Base-by-base conservation (phyloP, 30 jellyfish, hydroid and myxozoan genomes). In the Morbakka virulenta region DNA sequence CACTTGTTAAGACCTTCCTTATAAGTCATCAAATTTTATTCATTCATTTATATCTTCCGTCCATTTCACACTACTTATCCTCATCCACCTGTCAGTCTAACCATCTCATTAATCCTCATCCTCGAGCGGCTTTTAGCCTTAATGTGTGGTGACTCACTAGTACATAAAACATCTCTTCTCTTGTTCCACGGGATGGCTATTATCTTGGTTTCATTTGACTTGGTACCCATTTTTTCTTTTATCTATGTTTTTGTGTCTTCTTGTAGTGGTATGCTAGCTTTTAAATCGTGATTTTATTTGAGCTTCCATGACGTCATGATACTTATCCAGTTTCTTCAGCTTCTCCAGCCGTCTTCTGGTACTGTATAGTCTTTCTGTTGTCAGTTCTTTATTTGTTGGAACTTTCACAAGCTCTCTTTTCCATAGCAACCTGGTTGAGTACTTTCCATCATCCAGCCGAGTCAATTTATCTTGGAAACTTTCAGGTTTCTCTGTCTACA, bases 361-460 rank as follows among this genome's bases (percentile, higher is more conserved):
- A 76, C 70, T 31, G 79, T 62, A 66, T 62, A 79, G 22, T 64
- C 89, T 79, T 57, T 72, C 76, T n/a, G 49, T 62, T 2, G 75
- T 49, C 51, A 64, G 65, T 67, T 41, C 69, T 31, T 62, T 76
- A 67, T 76, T 61, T 12, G 80, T 76, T 64, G 80, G 87, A 52
- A 61, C 32, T 20, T 64, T 62, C 75, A 50, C 83, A 64, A 31
- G 76, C 41, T 79, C 89, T 79, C n/a, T 75, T 65, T 79, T 64
- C 89, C 81, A 79, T 66, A 82, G 83, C 83, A 79, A 67, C 62
- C 76, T 79, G n/a, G 89, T 67, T 31, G 73, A 65, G 35, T 79
- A 79, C 28, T 74, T 64, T 30, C 89, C 89, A 47, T 79, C 89
- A 64, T 20, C 82, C 28, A 49, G 64, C 30, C 82, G 82, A 31